phyloP scores from a whole-genome alignment of 2,888 invertebrate genomes.

The Drepanosiphum platanoidis region DNA sequence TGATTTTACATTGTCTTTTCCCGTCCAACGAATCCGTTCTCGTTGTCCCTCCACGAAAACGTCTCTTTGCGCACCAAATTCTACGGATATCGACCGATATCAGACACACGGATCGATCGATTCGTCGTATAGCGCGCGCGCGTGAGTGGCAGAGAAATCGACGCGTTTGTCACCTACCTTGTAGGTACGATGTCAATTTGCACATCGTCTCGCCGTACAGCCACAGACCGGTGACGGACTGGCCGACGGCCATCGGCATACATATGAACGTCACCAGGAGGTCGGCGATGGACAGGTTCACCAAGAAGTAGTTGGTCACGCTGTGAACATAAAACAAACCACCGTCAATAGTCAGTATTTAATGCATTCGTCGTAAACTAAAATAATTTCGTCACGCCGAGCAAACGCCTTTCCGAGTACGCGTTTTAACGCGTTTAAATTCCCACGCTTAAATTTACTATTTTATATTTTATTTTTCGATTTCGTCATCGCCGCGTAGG shows the following conservation, averaged over 20 bases:
- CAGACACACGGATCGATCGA: background rate
- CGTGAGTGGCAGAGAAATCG: too few species aligned
- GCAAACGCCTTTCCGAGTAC: background rate
- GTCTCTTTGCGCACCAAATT: too few species aligned
- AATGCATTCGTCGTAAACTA: background rate
- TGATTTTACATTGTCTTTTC: background rate
- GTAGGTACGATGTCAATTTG: slow-evolving; percentile 77
- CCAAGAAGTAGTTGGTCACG: slow-evolving; percentile 80
- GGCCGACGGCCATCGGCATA: slow-evolving; percentile 79
- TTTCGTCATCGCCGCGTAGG: too few species aligned
- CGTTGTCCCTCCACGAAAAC: background rate
- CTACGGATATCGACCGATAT: background rate
- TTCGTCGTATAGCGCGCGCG: too few species aligned
- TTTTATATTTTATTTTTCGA: background rate
- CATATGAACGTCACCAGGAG: slow-evolving; percentile 78
- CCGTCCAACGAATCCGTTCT: background rate
- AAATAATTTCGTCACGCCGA: background rate
- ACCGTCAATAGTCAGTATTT: background rate
- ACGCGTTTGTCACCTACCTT: slow-evolving; percentile 71
- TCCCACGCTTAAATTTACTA: too few species aligned
- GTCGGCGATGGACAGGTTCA: slow-evolving; percentile 79
- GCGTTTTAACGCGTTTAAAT: too few species aligned
- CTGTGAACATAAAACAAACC: slow-evolving; percentile 69
- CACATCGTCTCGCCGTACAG: slow-evolving; percentile 79
- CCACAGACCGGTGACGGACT: slow-evolving; percentile 77